Evolutionary conservation across 2,888 invertebrate genomes (phyloP), one percentile per base, ranked within the genome.

Genomic region (Drosophila limbata): DNA sequence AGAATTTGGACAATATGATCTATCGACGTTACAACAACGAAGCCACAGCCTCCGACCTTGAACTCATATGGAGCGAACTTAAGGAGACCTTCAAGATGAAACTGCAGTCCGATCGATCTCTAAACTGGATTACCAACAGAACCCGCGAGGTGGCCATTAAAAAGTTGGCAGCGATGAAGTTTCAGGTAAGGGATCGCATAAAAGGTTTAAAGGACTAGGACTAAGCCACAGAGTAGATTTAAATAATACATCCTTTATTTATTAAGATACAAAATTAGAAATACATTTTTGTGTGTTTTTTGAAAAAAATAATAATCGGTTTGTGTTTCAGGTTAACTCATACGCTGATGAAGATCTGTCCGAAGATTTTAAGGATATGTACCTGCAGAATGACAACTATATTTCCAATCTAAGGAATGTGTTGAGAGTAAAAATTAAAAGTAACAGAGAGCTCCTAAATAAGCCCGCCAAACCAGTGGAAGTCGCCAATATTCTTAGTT

Each of bases 1-100:
- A 90, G 50, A 86, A 84, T 13, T 64, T 92, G 11, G 91, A 92
- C 39, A 91, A 91, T 17, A 88, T 92, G 80, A 78, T 91, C 44
- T 88, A 86, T 53, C 79, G 92, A 0, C 79, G 69, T 8, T 80
- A 82, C 66, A 89, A 86, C 51, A 87, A 76, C 17, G 73, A 82
- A 0, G 73, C 67, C 39, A 88, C 86, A 0, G 83, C 84, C 15
- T 19, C 60, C 3, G 91, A 91, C 39, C 66, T 92, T 0, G 77
- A 88, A 3, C 67, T 73, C 3, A 81, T 92, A 28, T 92, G 91
- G 92, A 53, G 56, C 0, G 82, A 91, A 42, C 64, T 92, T 0
- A 90, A 86, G 42, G 61, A 77, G 4, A 84, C 84, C 4, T 92
- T 92, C 44, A 78, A 74, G 40, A 40, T 61, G 21, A 65, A 79